Conservation (phyloP, 2,888 invertebrate genomes). For the Ganaspis brasiliensis region DNA sequence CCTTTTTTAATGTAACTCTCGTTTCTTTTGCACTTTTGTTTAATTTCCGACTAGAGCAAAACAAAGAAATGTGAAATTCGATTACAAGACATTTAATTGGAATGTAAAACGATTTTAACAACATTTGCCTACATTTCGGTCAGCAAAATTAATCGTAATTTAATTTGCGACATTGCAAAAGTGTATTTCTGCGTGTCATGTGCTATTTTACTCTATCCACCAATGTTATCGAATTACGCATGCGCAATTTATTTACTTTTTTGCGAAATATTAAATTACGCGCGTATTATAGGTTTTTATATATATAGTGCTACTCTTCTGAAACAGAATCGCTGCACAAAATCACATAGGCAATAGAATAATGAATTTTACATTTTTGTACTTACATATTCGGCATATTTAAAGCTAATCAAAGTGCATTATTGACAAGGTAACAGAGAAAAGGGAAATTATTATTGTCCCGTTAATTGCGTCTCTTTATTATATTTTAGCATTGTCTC, state of each 20-base stretch:
- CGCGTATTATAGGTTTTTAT: not conserved
- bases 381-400: not conserved
- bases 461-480: not conserved
- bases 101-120: constrained; percentile 21
- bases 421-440: not conserved
- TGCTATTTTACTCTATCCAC: constrained; percentile 14
- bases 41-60: not conserved
- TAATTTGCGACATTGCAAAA: constrained; percentile 17
- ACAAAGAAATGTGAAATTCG: not conserved
- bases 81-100: not conserved
- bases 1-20: no score
- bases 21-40: no score
- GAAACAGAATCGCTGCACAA: constrained; percentile 7
- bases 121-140: not conserved
- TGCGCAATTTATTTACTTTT: constrained; percentile 22
- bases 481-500: not conserved
- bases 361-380: not conserved
- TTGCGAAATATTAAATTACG: constrained; percentile 9
- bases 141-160: not conserved
- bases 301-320: constrained; percentile 4
- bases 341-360: no score
- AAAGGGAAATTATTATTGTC: not conserved
- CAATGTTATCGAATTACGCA: constrained; percentile 34
- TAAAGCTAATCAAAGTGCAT: not conserved
- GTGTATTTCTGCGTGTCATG: constrained; percentile 17